These are phyloP conservation scores for Geococcyx californianus DNA, from an alignment of 2,113 vertebrate species.

Conservation along the genomic window DNA sequence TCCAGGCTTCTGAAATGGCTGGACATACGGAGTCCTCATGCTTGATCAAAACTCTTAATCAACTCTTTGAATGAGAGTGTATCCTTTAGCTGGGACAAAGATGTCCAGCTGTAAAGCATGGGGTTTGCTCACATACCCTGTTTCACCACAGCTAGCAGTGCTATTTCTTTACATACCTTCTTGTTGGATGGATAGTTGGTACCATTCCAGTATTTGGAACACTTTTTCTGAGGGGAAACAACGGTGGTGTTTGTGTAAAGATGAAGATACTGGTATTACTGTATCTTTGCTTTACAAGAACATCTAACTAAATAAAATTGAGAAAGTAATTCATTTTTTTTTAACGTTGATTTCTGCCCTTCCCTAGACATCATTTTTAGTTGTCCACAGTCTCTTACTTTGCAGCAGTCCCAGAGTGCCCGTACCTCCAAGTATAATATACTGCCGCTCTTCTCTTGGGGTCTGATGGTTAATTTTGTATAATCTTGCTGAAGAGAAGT, in stretches of 20 bases:
- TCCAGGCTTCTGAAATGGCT: accelerated
- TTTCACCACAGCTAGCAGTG: background rate
- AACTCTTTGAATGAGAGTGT: background rate
- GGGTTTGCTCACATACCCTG: background rate
- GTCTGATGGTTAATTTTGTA: background rate
- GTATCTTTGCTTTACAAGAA: background rate
- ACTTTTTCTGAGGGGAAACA: background rate
- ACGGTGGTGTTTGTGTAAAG: background rate
- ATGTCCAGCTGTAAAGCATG: background rate
- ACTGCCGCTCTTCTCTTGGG: background rate
- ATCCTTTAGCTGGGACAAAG: background rate
- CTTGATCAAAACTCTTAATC: background rate
- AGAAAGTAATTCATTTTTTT: background rate
- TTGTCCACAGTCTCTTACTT: background rate
- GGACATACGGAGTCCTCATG: background rate
- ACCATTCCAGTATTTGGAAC: background rate
- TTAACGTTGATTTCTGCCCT: background rate
- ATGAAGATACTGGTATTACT: background rate
- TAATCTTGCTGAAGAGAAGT: background rate
- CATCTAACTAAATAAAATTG: background rate
- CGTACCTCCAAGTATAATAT: accelerated
- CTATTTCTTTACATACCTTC: background rate
- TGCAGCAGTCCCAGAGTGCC: background rate
- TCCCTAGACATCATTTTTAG: background rate
- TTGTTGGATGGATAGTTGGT: background rate